Conservation (phyloP, 2,113 vertebrate species). For the Cochlearius cochlearius region DNA sequence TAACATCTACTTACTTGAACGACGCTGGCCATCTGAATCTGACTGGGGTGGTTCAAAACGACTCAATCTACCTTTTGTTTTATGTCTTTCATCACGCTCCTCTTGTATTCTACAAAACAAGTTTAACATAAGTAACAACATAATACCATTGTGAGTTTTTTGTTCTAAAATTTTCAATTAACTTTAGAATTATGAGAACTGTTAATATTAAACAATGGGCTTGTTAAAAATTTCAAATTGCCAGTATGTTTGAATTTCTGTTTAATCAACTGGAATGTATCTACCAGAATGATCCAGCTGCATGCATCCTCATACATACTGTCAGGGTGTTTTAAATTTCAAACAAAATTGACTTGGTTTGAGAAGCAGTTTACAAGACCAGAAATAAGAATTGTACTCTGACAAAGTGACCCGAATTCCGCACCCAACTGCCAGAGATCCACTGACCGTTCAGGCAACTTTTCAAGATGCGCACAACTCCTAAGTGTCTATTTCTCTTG, state of each 20-base stretch:
- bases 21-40: conserved; percentile 85
- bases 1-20: conserved; percentile 84
- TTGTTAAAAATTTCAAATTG: neutral
- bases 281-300: neutral
- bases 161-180: neutral
- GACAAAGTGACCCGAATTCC: neutral
- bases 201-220: neutral
- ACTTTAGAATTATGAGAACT: neutral
- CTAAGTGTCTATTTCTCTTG: neutral
- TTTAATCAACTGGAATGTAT: neutral
- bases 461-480: neutral
- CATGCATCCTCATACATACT: neutral
- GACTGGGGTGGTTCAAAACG: conserved; percentile 93
- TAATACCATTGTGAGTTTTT: neutral
- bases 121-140: neutral
- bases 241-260: neutral
- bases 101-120: conserved; percentile 89
- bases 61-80: conserved; percentile 95
- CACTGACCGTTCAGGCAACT: accelerated
- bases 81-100: conserved; percentile 95
- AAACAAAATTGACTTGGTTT: neutral
- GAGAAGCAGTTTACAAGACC: neutral
- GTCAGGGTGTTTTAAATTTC: neutral
- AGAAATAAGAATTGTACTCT: neutral
- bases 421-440: neutral